Evolutionary conservation across 2,797 vertebrate species (phyloP).

Genomic region (Artibeus jamaicensis): DNA sequence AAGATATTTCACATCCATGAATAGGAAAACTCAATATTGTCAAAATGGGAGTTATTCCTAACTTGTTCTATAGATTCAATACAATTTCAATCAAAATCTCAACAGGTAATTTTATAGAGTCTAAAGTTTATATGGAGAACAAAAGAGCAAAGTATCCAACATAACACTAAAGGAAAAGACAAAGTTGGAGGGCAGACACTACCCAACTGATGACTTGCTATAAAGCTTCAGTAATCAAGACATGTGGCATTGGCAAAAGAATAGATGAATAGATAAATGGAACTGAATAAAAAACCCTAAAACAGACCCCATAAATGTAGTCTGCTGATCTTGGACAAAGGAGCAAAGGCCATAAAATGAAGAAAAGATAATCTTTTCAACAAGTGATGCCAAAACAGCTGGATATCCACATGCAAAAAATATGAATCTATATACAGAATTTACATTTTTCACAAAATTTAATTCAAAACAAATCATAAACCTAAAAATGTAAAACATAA

Average conservation of each 20-base stretch:
- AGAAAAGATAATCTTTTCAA: background rate
- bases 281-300: background rate
- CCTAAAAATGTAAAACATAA: background rate
- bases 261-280: background rate
- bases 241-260: background rate
- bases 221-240: background rate
- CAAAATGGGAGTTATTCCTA: background rate
- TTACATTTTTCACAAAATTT: background rate
- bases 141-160: background rate
- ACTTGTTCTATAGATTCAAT: background rate
- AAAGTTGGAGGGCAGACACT: background rate
- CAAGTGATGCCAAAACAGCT: background rate
- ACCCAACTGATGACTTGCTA: background rate
- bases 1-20: background rate
- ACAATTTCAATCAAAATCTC: background rate
- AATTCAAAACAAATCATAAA: background rate
- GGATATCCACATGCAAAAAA: background rate
- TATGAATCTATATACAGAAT: background rate
- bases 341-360: background rate
- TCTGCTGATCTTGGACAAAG: background rate
- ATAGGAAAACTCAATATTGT: background rate
- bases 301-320: too few species aligned
- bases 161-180: background rate
- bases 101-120: background rate
- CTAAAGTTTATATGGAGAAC: background rate